Evolutionary conservation across 2,888 invertebrate genomes (phyloP).

Genomic region (Actias luna): DNA sequence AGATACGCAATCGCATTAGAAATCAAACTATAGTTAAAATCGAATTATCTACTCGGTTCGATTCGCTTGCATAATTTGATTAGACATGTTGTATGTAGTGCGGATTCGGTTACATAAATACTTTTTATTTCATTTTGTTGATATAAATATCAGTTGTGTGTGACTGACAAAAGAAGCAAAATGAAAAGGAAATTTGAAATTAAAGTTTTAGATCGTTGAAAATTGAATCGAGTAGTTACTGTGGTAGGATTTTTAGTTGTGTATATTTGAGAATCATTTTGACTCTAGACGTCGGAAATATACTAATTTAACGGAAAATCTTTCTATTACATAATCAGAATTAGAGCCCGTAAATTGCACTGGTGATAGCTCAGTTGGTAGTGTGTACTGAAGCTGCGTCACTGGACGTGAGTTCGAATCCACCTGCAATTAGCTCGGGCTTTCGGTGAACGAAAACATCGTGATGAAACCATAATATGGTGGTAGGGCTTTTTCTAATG

Average conservation of each 20-base stretch:
- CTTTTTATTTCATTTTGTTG: not conserved
- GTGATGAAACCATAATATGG: no score
- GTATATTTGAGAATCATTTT: no score
- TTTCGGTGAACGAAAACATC: no score
- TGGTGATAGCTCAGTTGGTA: no score
- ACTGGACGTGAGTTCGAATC: no score
- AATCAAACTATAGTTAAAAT: constrained; percentile 54
- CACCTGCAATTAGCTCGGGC: no score
- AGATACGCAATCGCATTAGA: constrained; percentile 63
- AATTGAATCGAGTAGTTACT: not conserved
- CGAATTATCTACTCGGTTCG: constrained; percentile 49
- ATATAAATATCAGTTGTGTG: not conserved
- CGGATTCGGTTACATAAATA: not conserved
- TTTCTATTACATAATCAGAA: no score
- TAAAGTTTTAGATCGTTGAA: not conserved
- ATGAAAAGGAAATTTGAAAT: not conserved
- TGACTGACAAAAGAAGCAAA: not conserved
- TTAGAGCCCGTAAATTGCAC: no score
- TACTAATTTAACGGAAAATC: no score
- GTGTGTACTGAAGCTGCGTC: no score
- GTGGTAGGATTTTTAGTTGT: not conserved
- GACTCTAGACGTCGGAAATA: no score
- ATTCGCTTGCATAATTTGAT: constrained; percentile 49
- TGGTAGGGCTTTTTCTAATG: no score
- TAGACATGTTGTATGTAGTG: constrained; percentile 10